phyloP scores from a whole-genome alignment of 1,140 invertebrate species.

The Philotrypesis tridentata region DNA sequence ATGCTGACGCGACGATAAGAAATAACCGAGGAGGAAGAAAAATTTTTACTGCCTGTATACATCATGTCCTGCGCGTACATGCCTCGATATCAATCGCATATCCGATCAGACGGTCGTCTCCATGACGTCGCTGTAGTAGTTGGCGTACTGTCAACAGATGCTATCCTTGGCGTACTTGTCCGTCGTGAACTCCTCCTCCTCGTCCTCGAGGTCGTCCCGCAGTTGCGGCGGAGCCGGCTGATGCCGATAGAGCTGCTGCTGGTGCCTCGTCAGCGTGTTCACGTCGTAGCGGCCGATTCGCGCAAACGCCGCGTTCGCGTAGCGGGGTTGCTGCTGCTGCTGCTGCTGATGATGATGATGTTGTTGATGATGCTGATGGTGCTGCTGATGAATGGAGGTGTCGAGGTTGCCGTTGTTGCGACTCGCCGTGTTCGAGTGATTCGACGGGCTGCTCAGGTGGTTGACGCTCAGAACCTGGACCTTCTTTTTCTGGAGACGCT shows the following conservation, averaged over 20 bases:
- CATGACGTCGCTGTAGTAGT: slow-evolving; percentile 69
- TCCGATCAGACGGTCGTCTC: slow-evolving; percentile 77
- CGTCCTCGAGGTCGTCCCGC: slow-evolving; percentile 71
- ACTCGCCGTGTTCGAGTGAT: neutral
- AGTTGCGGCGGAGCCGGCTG: slow-evolving; percentile 59
- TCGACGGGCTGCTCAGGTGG: slow-evolving; percentile 38
- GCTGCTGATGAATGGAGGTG: neutral
- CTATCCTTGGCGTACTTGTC: slow-evolving; percentile 74
- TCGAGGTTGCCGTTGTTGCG: slow-evolving; percentile 36
- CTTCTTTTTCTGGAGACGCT: slow-evolving; percentile 47
- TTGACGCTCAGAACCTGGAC: slow-evolving; percentile 46
- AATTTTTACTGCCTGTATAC: slow-evolving; percentile 18
- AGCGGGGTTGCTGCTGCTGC: slow-evolving; percentile 30
- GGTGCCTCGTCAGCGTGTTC: neutral
- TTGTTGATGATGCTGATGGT: too few relatives aligned
- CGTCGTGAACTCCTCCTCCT: slow-evolving; percentile 8
- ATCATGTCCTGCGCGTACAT: neutral
- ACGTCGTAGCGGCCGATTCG: slow-evolving; percentile 40
- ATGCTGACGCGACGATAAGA: neutral
- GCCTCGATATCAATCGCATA: neutral
- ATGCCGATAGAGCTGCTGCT: slow-evolving; percentile 5
- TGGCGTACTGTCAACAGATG: slow-evolving; percentile 83
- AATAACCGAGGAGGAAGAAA: neutral
- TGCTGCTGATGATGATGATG: neutral
- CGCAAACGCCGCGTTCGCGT: slow-evolving; percentile 39